Evolutionary conservation across 2,888 invertebrate genomes (phyloP).

Genomic region (Helobdella robusta): DNA sequence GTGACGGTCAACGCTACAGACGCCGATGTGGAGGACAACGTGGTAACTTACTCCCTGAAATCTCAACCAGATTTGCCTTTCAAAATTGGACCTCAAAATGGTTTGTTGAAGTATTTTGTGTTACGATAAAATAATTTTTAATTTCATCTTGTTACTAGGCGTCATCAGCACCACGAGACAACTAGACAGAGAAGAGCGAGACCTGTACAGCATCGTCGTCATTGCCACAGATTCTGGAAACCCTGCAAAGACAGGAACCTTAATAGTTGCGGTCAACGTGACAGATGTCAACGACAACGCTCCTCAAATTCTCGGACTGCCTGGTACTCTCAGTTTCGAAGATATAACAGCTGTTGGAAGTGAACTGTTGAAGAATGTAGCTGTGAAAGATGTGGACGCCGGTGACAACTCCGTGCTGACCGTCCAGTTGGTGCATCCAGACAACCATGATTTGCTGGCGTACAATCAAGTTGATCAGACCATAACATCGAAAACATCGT

Average conservation of each 20-base stretch:
- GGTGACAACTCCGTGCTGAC: constrained; percentile 19
- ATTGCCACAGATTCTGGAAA: not conserved
- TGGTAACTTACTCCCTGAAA: no score
- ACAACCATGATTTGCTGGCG: constrained; percentile 8
- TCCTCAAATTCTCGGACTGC: constrained; percentile 10
- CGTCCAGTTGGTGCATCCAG: no score
- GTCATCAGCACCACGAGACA: no score
- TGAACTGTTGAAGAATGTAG: no score
- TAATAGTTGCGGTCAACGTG: constrained; percentile 18
- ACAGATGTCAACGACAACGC: constrained; percentile 27
- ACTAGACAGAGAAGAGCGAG: not conserved
- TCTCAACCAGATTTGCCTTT: not conserved
- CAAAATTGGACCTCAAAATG: not conserved
- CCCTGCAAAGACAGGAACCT: constrained; percentile 15
- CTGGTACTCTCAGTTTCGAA: constrained; percentile 11
- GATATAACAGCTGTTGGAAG: no score
- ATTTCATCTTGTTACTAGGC: no score
- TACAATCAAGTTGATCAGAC: not conserved
- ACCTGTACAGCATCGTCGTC: not conserved
- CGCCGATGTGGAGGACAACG: no score
- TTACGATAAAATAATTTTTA: no score
- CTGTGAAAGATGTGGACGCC: constrained; percentile 16
- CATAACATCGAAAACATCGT: not conserved
- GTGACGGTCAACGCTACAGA: no score
- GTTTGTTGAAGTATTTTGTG: no score